Conservation (phyloP, 1,140 invertebrate species). For the Psilanteris sp. region DNA sequence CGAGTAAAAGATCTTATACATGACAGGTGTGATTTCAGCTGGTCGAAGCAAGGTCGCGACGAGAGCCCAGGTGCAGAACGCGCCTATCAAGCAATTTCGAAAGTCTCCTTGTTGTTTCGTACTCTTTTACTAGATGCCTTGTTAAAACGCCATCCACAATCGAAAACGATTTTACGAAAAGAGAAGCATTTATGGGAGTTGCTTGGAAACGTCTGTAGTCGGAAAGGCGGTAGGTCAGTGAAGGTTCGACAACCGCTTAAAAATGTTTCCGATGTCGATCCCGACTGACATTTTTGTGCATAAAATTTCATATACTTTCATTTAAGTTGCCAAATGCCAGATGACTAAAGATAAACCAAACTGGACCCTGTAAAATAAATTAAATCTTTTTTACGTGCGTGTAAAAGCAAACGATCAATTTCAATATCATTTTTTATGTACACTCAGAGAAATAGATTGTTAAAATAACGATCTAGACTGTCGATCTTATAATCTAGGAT, state of each 20-base stretch:
- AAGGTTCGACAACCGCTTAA: slow-evolving; percentile 36
- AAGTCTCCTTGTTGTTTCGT: slow-evolving; percentile 4
- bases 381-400: no score
- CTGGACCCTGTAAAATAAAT: no score
- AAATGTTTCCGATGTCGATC: slow-evolving; percentile 12
- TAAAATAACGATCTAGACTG: no score
- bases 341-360: slow-evolving; percentile 20
- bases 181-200: slow-evolving; percentile 1
- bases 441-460: no score
- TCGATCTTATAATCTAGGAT: no score
- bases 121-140: neutral
- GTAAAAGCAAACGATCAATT: no score
- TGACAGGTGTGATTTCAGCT: slow-evolving; percentile 49
- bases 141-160: neutral
- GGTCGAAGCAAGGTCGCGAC: slow-evolving; percentile 34
- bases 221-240: slow-evolving; percentile 47
- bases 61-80: slow-evolving; percentile 30
- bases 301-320: neutral
- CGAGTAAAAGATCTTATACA: no score
- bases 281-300: neutral
- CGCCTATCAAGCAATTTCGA: slow-evolving; percentile 28
- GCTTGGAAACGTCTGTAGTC: slow-evolving; percentile 5
- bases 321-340: slow-evolving; percentile 5
- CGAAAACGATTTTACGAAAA: slow-evolving; percentile 5
- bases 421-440: no score